Conservation (phyloP, 2,888 invertebrate species). For the Amiota mariae region DNA sequence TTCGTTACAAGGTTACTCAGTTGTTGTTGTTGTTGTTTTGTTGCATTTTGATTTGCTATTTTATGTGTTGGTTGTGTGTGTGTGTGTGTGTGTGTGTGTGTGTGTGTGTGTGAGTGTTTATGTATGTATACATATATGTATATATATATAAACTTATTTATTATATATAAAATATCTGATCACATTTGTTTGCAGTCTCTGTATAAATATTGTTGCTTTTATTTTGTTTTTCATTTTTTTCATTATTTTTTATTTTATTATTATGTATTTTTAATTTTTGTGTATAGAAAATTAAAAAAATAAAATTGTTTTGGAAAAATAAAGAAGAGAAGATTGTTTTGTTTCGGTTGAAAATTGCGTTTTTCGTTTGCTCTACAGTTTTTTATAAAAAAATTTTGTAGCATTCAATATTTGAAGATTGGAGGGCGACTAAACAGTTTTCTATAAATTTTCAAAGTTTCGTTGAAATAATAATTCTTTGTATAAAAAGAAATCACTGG, state of each 20-base stretch:
- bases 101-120: slow-evolving; percentile 18
- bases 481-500: slow-evolving; percentile 63
- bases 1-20: slow-evolving; percentile 21
- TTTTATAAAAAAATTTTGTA: slow-evolving; percentile 58
- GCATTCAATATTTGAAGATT: slow-evolving; percentile 46
- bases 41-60: slow-evolving; percentile 59
- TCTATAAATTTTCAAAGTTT: slow-evolving; percentile 33
- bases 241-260: slow-evolving; percentile 42
- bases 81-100: slow-evolving; percentile 41
- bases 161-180: slow-evolving; percentile 73
- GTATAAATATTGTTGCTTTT: slow-evolving; percentile 68
- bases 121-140: slow-evolving; percentile 39
- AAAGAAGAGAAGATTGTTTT: slow-evolving; percentile 24
- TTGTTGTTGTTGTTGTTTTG: slow-evolving; percentile 46
- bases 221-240: slow-evolving; percentile 52
- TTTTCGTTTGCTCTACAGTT: slow-evolving; percentile 71
- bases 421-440: slow-evolving; percentile 58
- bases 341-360: slow-evolving; percentile 64
- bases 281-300: slow-evolving; percentile 52
- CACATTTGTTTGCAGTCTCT: slow-evolving; percentile 75
- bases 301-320: slow-evolving; percentile 44
- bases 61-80: slow-evolving; percentile 6
- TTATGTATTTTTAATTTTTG: slow-evolving; percentile 32
- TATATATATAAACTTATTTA: slow-evolving; percentile 69
- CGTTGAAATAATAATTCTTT: slow-evolving; percentile 4